Conservation (phyloP, 2,797 vertebrate genomes). For the Oryzias sinensis region DNA sequence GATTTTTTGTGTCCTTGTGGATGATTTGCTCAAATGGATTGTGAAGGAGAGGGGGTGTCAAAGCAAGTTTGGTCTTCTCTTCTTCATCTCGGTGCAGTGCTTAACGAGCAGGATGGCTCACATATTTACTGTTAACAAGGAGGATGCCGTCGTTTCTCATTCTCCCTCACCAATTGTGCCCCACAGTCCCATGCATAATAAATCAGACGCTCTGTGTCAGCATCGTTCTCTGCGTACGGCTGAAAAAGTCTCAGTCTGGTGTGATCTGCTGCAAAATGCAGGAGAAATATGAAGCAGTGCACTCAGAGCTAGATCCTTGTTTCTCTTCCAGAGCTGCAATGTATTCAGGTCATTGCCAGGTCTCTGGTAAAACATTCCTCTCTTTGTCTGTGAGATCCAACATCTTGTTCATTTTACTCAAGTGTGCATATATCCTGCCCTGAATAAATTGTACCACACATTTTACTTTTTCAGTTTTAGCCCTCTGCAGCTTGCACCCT, state of each 20-base stretch:
- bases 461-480: slow-evolving; percentile 57
- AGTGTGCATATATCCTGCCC: slow-evolving; percentile 39
- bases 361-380: slow-evolving; percentile 42
- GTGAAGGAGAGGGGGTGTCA: not conserved
- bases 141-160: slow-evolving; percentile 51
- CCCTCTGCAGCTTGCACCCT: slow-evolving; percentile 22
- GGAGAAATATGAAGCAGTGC: slow-evolving; percentile 33
- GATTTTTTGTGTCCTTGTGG: slow-evolving; percentile 36
- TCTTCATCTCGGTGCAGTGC: slow-evolving; percentile 52
- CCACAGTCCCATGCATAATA: slow-evolving; percentile 61
- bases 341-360: slow-evolving; percentile 61
- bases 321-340: slow-evolving; percentile 37
- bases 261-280: slow-evolving; percentile 48
- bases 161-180: slow-evolving; percentile 42
- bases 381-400: slow-evolving; percentile 38
- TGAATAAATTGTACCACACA: slow-evolving; percentile 56
- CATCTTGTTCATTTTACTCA: slow-evolving; percentile 51
- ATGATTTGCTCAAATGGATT: slow-evolving; percentile 49
- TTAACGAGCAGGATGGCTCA: slow-evolving; percentile 55
- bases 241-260: slow-evolving; percentile 37
- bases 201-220: slow-evolving; percentile 56
- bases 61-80: slow-evolving; percentile 30
- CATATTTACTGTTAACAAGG: slow-evolving; percentile 64
- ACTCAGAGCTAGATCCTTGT: slow-evolving; percentile 26
- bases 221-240: slow-evolving; percentile 37